Base-by-base conservation (phyloP, 2,797 vertebrate genomes). In the Botia kubotai region DNA sequence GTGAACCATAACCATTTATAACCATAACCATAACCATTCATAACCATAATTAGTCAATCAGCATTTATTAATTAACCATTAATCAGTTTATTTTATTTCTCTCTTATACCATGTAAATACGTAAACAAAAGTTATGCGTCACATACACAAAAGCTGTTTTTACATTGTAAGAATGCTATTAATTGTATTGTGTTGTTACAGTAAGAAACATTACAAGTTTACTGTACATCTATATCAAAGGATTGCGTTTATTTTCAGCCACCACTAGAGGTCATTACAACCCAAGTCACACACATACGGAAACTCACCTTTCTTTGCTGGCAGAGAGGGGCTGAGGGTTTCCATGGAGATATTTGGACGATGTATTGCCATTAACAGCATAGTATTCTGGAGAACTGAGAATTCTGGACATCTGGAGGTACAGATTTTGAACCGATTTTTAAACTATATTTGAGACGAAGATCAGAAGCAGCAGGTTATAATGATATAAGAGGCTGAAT, bases 341-440 rank as follows among this genome's bases (percentile, higher is more conserved):
- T 52, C 79, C 85, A 79, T 88, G 91, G 57, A 95, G 79, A 70
- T 95, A 90, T 86, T 93, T 92, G 85, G 85, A 85, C 19, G 84
- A 77, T 75, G 88, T 84, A 48, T 75, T 79, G 84, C 75, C 68
- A 50, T 79, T 86, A 84, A 72, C 73, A 72, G 86, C 83, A 87
- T 90, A 82, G 91, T 89, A 87, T 91, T 71, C 73, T 4, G 86
- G 74, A 46, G 87, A 88, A 2, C 85, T 50, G 81, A 95, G 84
- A 66, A 93, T 90, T 78, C 77, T 90, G 10, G 17, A 2, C 1
- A 93, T 92, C 93, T 94, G 86, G 60, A 52, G 39, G 50, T 69
- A 12, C 17, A 39, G 3, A 33, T 10, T 26, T 52, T 39, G 3
- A 48, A 69, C 23, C 2, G 39, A 8, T 39, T 39, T 6, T 39